These are phyloP conservation scores for Trachemys scripta DNA, from an alignment of 2,113 vertebrate genomes.

Conservation along the genomic window DNA sequence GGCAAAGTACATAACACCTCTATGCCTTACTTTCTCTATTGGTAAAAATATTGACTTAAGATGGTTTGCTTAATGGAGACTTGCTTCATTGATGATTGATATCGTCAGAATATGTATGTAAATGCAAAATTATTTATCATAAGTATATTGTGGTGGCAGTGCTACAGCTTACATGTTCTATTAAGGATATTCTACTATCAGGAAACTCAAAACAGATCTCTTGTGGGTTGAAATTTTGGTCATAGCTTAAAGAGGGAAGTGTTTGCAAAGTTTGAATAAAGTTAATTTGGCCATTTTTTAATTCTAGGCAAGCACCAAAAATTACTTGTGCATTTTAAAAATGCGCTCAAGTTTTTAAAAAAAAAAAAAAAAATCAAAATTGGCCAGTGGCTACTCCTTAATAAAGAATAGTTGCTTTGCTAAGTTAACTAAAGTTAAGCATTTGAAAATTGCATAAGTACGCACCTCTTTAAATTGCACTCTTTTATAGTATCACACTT, in stretches of 20 bases:
- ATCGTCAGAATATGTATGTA: not conserved
- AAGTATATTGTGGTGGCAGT: not conserved
- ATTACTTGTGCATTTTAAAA: not conserved
- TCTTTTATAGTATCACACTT: not conserved
- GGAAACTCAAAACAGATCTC: not conserved
- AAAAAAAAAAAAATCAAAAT: not conserved
- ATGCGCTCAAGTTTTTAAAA: no score
- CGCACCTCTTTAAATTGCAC: not conserved
- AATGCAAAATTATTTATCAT: not conserved
- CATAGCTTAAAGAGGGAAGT: not conserved
- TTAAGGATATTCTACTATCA: not conserved
- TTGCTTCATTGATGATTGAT: not conserved
- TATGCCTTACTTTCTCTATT: not conserved
- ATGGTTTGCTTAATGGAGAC: not conserved
- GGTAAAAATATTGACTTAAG: slow-evolving; percentile 2
- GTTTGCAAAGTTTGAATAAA: no score
- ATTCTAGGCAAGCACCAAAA: not conserved
- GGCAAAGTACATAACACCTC: not conserved
- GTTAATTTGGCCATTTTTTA: not conserved
- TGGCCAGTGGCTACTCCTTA: not conserved
- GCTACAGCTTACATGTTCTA: not conserved
- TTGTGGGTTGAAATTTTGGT: not conserved
- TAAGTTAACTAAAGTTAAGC: not conserved
- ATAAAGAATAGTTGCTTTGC: not conserved
- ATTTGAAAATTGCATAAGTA: not conserved